These are phyloP conservation scores for Malurus alboscapulatus DNA, from an alignment of 2,113 vertebrate species.

Conservation along the genomic window DNA sequence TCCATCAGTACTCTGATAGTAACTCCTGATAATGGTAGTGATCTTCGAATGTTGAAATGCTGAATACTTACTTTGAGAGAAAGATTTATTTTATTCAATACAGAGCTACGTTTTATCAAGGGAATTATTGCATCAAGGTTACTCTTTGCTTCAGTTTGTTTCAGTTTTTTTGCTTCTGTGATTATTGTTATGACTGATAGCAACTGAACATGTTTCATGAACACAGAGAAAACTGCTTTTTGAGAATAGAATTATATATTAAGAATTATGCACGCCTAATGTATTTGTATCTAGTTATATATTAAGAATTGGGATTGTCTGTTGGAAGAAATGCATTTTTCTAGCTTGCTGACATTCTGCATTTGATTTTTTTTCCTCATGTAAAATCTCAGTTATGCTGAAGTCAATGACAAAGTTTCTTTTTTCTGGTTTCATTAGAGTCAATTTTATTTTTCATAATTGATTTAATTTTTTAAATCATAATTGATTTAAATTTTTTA, in stretches of 20 bases:
- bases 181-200: neutral
- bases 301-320: neutral
- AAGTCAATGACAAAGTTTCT: neutral
- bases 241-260: neutral
- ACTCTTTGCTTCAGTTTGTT: neutral
- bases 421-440: neutral
- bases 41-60: neutral
- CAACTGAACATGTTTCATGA: neutral
- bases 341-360: neutral
- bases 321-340: neutral
- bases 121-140: neutral
- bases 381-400: neutral
- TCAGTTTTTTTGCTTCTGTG: neutral
- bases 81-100: neutral
- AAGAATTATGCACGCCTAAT: neutral
- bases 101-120: neutral
- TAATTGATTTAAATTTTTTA: neutral
- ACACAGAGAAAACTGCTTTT: neutral
- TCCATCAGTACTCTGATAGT: conserved; percentile 39
- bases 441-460: neutral
- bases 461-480: neutral
- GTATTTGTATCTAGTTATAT: neutral
- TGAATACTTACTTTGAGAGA: neutral
- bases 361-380: neutral
- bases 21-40: neutral